Percentiles rank a stretch among this genome's conserved stretches.
These are phyloP conservation scores for Patella ulyssiponensis DNA, from an alignment of 2,888 invertebrate species.

Conservation along the genomic window DNA sequence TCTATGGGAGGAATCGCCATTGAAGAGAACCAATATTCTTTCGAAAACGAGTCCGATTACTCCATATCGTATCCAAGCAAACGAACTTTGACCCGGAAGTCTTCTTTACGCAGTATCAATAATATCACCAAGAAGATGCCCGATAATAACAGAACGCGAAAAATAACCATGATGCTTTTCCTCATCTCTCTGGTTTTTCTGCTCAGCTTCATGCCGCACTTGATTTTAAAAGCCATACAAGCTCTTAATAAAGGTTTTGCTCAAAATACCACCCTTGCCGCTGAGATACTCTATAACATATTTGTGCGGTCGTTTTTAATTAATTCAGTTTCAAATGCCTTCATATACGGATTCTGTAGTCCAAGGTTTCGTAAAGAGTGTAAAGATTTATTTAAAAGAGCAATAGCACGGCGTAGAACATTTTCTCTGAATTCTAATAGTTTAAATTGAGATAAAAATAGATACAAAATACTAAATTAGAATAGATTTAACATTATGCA, in stretches of 20 bases:
- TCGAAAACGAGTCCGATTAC: slow-evolving; percentile 35
- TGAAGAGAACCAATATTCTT: slow-evolving; percentile 27
- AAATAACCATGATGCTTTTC: slow-evolving; percentile 51
- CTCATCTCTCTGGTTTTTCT: slow-evolving; percentile 50
- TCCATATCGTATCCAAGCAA: slow-evolving; percentile 20
- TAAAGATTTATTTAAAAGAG: slow-evolving; percentile 27
- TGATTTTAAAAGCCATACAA: slow-evolving; percentile 43
- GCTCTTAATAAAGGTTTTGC: slow-evolving; percentile 45
- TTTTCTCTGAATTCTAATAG: slow-evolving; percentile 2
- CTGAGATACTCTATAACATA: slow-evolving; percentile 49
- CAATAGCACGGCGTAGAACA: slow-evolving; percentile 25
- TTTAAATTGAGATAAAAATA: neutral
- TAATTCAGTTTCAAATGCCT: slow-evolving; percentile 54
- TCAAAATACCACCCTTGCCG: slow-evolving; percentile 34
- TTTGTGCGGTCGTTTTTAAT: slow-evolving; percentile 56
- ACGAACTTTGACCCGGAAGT: slow-evolving; percentile 22
- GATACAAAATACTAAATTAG: too few species aligned
- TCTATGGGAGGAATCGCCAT: neutral
- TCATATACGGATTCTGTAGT: slow-evolving; percentile 59
- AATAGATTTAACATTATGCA: too few species aligned
- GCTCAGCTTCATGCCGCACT: slow-evolving; percentile 50
- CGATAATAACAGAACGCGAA: slow-evolving; percentile 34
- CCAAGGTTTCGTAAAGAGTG: slow-evolving; percentile 50
- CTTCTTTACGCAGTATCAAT: slow-evolving; percentile 19
- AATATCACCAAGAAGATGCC: slow-evolving; percentile 24